These are phyloP conservation scores for Pissodes strobi DNA, from an alignment of 1,140 invertebrate species.

Conservation along the genomic window DNA sequence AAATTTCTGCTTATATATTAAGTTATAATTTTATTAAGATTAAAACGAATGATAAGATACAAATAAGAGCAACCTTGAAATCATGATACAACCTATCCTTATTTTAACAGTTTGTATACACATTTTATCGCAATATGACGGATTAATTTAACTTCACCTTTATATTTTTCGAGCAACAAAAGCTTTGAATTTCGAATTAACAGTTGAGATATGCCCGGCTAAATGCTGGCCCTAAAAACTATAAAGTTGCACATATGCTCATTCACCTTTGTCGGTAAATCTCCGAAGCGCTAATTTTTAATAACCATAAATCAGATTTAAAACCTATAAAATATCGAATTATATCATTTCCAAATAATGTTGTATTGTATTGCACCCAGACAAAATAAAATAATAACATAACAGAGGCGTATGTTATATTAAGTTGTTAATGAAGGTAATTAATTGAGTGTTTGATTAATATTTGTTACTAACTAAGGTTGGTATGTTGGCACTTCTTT, in stretches of 20 bases:
- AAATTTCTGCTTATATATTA: no score
- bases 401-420: no score
- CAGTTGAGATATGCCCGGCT: background rate
- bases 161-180: slow-evolving; percentile 15
- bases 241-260: slow-evolving; percentile 26
- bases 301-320: slow-evolving; percentile 38
- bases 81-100: background rate
- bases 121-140: no score
- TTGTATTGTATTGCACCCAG: background rate
- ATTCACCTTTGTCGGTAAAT: slow-evolving; percentile 21
- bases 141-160: slow-evolving; percentile 15
- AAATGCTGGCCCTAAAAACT: slow-evolving; percentile 16
- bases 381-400: no score
- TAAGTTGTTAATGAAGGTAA: no score
- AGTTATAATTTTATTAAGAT: no score
- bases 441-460: no score
- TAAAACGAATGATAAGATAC: background rate
- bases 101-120: no score
- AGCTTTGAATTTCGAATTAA: background rate
- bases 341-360: slow-evolving; percentile 15
- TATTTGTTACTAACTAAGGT: no score
- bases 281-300: slow-evolving; percentile 28
- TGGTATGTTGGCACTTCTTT: no score
- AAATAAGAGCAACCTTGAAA: background rate
- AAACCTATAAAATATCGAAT: slow-evolving; percentile 32